These are phyloP conservation scores for Glareola pratincola DNA, from an alignment of 2,113 vertebrate genomes.

Conservation along the genomic window DNA sequence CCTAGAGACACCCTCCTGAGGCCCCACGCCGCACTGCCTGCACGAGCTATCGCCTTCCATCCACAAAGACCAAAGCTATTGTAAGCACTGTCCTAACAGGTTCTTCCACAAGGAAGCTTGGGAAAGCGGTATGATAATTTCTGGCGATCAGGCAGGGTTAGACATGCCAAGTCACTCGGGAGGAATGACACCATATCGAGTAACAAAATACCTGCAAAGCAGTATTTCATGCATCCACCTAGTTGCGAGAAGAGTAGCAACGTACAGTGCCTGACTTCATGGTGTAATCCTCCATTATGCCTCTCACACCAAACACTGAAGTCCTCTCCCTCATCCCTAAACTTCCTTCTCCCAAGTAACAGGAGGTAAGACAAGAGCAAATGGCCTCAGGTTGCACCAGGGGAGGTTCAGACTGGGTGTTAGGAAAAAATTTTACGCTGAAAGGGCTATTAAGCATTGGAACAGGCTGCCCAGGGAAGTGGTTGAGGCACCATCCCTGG, in stretches of 20 bases:
- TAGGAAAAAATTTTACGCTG: no score
- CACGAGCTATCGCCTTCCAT: neutral
- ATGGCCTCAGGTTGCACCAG: no score
- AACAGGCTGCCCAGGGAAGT: no score
- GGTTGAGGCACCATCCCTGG: no score
- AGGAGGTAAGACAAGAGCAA: no score
- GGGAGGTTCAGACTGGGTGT: no score
- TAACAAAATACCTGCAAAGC: neutral
- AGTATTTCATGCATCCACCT: neutral
- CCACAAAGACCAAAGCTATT: neutral
- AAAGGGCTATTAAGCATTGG: no score
- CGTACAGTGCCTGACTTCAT: neutral
- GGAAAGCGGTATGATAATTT: neutral
- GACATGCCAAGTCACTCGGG: rapidly evolving
- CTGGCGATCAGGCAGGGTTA: neutral
- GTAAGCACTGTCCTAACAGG: neutral
- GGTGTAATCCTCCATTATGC: neutral
- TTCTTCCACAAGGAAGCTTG: neutral
- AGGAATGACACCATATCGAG: neutral
- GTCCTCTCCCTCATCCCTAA: neutral
- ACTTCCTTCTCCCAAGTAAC: neutral
- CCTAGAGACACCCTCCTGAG: neutral
- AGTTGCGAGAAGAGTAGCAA: neutral
- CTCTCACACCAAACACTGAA: neutral
- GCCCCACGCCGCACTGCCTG: neutral